Evolutionary conservation across 2,797 vertebrate species (phyloP).

Genomic region (Oreortyx pictus): DNA sequence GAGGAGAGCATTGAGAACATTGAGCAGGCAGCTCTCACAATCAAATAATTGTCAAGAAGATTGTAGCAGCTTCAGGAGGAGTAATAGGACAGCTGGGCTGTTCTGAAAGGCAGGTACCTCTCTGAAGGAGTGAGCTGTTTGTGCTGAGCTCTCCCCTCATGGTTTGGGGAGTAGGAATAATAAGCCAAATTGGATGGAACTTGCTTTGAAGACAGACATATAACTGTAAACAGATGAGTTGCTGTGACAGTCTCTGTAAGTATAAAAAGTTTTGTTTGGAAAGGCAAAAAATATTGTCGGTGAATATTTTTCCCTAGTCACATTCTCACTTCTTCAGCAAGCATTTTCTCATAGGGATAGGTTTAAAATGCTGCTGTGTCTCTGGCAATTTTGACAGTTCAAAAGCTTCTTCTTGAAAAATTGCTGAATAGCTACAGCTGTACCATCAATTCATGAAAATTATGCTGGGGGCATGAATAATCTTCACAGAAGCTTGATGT

Average conservation of each 20-base stretch:
- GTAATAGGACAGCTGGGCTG: not conserved
- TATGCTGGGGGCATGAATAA: not conserved
- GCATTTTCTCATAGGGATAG: not conserved
- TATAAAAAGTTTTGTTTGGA: not conserved
- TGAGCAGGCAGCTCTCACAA: not conserved
- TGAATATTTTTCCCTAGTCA: not conserved
- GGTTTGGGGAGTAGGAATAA: not conserved
- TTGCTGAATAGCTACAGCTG: not conserved
- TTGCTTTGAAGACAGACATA: not conserved
- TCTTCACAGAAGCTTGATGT: not conserved
- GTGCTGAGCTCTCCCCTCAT: not conserved
- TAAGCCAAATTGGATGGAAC: not conserved
- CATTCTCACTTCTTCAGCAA: not conserved
- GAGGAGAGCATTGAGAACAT: not conserved
- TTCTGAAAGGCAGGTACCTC: not conserved
- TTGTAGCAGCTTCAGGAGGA: not conserved
- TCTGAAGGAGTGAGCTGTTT: not conserved
- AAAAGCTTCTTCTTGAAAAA: not conserved
- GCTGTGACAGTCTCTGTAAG: not conserved
- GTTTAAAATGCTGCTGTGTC: not conserved
- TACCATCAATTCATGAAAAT: no score
- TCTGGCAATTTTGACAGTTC: not conserved
- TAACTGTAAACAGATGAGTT: not conserved
- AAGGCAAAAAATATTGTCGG: not conserved
- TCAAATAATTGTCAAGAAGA: not conserved